A percentile compares a stretch with the other conserved stretches of the same genome.
These are phyloP conservation scores for Drosophila kohkoa DNA, from an alignment of 1,140 invertebrate species.

Conservation along the genomic window DNA sequence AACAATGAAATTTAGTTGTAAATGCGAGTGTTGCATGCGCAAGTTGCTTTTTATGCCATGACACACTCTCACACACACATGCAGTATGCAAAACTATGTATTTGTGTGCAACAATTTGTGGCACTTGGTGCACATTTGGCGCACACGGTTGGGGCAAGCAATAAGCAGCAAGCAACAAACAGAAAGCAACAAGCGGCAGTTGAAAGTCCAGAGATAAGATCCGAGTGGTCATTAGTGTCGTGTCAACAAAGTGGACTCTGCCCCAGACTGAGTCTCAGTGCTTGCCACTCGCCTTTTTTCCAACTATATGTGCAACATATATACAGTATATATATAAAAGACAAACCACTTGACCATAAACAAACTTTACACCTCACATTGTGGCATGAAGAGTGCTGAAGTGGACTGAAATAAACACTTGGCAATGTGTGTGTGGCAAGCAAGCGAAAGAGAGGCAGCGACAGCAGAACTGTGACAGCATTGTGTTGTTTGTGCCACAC, in stretches of 20 bases:
- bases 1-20: slow-evolving; percentile 14
- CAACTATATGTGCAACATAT: background rate
- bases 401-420: slow-evolving; percentile 81
- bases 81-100: slow-evolving; percentile 54
- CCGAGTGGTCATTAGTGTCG: slow-evolving; percentile 79
- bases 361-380: slow-evolving; percentile 80
- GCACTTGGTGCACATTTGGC: slow-evolving; percentile 45
- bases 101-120: slow-evolving; percentile 32
- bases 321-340: slow-evolving; percentile 32
- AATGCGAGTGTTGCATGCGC: background rate
- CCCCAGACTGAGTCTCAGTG: background rate
- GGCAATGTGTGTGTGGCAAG: slow-evolving; percentile 49
- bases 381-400: slow-evolving; percentile 62
- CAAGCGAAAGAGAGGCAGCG: background rate
- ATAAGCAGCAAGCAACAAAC: background rate
- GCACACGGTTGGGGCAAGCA: slow-evolving; percentile 31
- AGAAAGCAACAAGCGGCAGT: background rate
- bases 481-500: slow-evolving; percentile 71
- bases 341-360: slow-evolving; percentile 78
- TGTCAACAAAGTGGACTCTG: slow-evolving; percentile 57
- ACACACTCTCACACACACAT: background rate
- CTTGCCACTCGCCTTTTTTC: slow-evolving; percentile 13
- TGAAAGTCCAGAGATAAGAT: slow-evolving; percentile 54
- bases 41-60: slow-evolving; percentile 9
- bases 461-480: background rate